Percentiles rank a stretch among this genome's conserved stretches.
phyloP scores from a whole-genome alignment of 2,797 vertebrate genomes.

The Sebastes iracundus region DNA sequence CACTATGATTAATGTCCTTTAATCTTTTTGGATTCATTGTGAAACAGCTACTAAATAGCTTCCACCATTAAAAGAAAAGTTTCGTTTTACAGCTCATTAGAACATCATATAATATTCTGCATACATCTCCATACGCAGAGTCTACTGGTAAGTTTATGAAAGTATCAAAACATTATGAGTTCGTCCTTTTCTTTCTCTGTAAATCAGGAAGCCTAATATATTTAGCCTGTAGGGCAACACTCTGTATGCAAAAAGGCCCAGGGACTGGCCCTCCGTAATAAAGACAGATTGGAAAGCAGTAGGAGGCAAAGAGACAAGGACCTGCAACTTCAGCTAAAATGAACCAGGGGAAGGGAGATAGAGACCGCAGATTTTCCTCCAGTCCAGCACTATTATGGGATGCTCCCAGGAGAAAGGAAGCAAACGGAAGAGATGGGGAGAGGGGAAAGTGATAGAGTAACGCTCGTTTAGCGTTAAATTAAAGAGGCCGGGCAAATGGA shows the following conservation, averaged over 20 bases:
- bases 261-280: constrained; percentile 63
- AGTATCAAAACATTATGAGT: constrained; percentile 54
- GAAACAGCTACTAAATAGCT: constrained; percentile 43
- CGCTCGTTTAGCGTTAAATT: constrained; percentile 42
- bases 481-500: constrained; percentile 14
- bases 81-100: constrained; percentile 62
- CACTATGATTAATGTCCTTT: constrained; percentile 50
- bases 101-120: constrained; percentile 25
- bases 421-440: constrained; percentile 16
- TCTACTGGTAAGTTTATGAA: constrained; percentile 37
- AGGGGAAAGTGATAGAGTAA: constrained; percentile 35
- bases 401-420: constrained; percentile 56
- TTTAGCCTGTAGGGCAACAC: constrained; percentile 57
- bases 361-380: constrained; percentile 61
- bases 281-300: constrained; percentile 78
- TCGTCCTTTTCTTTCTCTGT: constrained; percentile 34
- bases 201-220: constrained; percentile 58
- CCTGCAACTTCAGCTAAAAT: constrained; percentile 80
- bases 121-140: constrained; percentile 6
- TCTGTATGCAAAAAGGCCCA: constrained; percentile 53
- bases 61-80: constrained; percentile 53
- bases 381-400: constrained; percentile 67
- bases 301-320: constrained; percentile 75
- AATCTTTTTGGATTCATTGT: constrained; percentile 33
- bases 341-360: constrained; percentile 51